phyloP scores from a whole-genome alignment of 1,140 invertebrate genomes.

The Globodera rostochiensis region DNA sequence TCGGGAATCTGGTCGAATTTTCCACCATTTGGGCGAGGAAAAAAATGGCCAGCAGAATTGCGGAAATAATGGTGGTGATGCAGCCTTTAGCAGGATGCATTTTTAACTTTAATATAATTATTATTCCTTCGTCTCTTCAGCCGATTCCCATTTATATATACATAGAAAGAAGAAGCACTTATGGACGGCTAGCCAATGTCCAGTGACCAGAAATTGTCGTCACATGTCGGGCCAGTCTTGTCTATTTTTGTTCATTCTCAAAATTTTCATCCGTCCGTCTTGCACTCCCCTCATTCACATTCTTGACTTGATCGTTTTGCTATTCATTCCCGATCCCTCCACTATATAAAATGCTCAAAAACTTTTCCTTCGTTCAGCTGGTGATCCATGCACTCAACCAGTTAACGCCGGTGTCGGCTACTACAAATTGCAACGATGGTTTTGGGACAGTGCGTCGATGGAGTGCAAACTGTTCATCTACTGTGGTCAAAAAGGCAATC shows the following conservation, averaged over 20 bases:
- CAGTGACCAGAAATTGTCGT: too few relatives aligned
- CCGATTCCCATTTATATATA: too few relatives aligned
- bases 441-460: slow-evolving; percentile 54
- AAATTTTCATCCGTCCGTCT: background rate
- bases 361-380: slow-evolving; percentile 49
- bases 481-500: slow-evolving; percentile 62
- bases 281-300: too few relatives aligned
- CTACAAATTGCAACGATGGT: slow-evolving; percentile 56
- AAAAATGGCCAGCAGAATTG: slow-evolving; percentile 13
- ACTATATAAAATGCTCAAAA: background rate
- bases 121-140: too few relatives aligned
- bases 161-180: too few relatives aligned
- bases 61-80: too few relatives aligned
- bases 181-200: too few relatives aligned
- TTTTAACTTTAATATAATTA: too few relatives aligned
- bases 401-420: slow-evolving; percentile 57
- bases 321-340: background rate
- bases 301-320: background rate
- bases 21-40: background rate
- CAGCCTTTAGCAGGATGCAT: too few relatives aligned
- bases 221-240: too few relatives aligned
- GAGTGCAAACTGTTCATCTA: slow-evolving; percentile 58
- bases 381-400: slow-evolving; percentile 61
- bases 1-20: background rate
- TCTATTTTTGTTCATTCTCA: too few relatives aligned